phyloP scores from a whole-genome alignment of 2,888 invertebrate species.

The Lutraria lutraria region DNA sequence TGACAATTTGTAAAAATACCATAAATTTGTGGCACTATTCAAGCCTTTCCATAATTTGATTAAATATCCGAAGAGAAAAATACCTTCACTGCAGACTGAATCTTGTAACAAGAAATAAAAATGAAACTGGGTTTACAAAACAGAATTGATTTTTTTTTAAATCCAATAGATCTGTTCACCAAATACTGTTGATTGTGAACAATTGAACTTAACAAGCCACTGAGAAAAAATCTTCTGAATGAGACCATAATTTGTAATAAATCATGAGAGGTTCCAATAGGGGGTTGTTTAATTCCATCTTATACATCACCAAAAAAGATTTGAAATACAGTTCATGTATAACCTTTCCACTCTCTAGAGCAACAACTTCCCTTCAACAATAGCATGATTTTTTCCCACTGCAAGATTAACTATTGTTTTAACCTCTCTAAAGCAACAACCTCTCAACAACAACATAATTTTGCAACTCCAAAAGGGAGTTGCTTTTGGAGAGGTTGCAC shows the following conservation, averaged over 20 bases:
- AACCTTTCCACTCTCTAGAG: no score
- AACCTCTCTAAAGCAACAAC: no score
- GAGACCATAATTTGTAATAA: neutral
- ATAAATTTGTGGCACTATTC: neutral
- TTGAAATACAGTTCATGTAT: no score
- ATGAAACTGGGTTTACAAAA: neutral
- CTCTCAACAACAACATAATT: no score
- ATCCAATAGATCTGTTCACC: neutral
- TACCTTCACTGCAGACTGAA: neutral
- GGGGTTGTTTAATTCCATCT: neutral
- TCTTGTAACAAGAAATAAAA: neutral
- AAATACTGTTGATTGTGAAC: neutral
- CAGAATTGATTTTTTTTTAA: neutral
- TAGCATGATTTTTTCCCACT: no score
- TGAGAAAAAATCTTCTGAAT: neutral
- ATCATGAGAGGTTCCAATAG: slow-evolving; percentile 1
- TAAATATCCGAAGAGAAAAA: neutral
- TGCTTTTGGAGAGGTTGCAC: no score
- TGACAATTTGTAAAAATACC: neutral
- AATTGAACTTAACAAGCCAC: neutral
- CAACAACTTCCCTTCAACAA: no score
- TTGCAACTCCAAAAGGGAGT: no score
- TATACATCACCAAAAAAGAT: no score
- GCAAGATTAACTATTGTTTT: no score
- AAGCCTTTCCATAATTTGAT: neutral